These are phyloP conservation scores for Sesia bembeciformis DNA, from an alignment of 2,888 invertebrate species.

Conservation along the genomic window DNA sequence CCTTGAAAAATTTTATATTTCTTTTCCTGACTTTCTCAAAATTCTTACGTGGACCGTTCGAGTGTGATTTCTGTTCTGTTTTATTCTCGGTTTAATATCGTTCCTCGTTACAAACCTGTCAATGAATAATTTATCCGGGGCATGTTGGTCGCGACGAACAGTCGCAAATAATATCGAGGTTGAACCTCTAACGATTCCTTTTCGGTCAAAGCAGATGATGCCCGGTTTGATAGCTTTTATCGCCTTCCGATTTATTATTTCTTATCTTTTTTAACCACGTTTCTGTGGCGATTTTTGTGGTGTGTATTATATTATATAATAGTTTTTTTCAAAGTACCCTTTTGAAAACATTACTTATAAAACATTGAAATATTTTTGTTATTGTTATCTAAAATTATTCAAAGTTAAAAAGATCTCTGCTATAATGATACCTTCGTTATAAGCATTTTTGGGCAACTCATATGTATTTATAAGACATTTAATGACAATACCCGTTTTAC, in stretches of 20 bases:
- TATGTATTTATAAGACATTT: no score
- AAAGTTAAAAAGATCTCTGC: neutral
- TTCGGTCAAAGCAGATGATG: conserved; percentile 4
- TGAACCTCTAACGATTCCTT: conserved; percentile 7
- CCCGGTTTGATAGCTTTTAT: conserved; percentile 1
- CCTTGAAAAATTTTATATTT: no score
- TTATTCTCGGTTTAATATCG: conserved; percentile 5
- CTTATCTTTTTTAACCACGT: neutral
- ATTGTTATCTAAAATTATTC: neutral
- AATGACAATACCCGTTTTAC: no score
- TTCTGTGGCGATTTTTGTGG: neutral
- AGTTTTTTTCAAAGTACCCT: neutral
- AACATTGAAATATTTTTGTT: neutral
- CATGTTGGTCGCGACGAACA: conserved; percentile 10
- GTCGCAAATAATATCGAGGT: conserved; percentile 19
- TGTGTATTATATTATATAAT: no score
- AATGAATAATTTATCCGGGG: conserved; percentile 28
- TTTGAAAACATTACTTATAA: no score
- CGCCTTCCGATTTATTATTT: neutral
- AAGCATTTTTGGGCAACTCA: no score
- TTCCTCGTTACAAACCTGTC: conserved; percentile 8
- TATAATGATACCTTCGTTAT: no score
- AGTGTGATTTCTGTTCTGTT: no score
- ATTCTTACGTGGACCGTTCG: no score
- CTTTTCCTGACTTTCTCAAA: no score